Conservation (phyloP, 1,140 invertebrate genomes). For the Tribolium madens region DNA sequence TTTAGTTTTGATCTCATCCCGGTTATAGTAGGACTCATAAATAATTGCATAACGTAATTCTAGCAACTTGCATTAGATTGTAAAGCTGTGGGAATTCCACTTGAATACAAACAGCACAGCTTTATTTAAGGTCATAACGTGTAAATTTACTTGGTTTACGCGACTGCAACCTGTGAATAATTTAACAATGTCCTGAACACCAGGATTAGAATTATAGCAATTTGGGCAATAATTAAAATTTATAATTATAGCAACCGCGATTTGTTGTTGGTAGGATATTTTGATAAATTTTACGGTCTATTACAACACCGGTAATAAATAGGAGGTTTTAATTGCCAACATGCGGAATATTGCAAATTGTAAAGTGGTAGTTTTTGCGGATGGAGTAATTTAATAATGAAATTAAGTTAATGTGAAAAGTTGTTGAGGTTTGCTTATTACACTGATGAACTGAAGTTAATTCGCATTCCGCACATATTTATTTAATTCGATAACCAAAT, state of each 20-base stretch:
- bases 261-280: not conserved
- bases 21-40: not conserved
- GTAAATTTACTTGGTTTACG: slow-evolving; percentile 30
- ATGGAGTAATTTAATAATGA: not conserved
- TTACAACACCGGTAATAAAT: not conserved
- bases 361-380: not conserved
- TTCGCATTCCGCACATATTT: too few relatives aligned
- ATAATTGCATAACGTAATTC: slow-evolving; percentile 14
- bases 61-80: slow-evolving; percentile 33
- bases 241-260: slow-evolving; percentile 2
- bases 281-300: not conserved
- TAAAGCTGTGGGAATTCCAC: slow-evolving; percentile 29
- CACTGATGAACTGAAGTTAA: too few relatives aligned
- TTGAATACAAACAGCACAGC: slow-evolving; percentile 13
- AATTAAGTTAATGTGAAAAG: not conserved
- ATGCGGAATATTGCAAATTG: not conserved
- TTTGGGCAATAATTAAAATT: slow-evolving; percentile 10
- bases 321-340: not conserved
- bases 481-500: too few relatives aligned
- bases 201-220: slow-evolving; percentile 28
- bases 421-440: too few relatives aligned
- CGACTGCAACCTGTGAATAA: slow-evolving; percentile 20
- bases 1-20: slow-evolving; percentile 16
- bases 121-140: slow-evolving; percentile 38
- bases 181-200: slow-evolving; percentile 21